phyloP scores from a whole-genome alignment of 2,888 invertebrate species.

The Papilio elwesi region DNA sequence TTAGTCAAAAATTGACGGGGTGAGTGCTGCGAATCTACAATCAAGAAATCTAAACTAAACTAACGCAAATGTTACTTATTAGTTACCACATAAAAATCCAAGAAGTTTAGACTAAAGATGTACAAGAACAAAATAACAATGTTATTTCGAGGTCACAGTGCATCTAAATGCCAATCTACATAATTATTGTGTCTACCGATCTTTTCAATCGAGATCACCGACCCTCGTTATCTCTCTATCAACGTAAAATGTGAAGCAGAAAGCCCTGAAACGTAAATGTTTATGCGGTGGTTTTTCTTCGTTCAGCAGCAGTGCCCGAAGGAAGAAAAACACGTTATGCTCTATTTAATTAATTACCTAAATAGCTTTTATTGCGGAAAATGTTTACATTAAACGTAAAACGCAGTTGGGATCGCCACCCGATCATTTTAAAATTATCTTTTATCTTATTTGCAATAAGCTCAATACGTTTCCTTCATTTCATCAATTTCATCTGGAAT shows the following conservation, averaged over 20 bases:
- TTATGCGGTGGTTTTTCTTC: conserved; percentile 46
- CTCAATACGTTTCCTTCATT: background rate
- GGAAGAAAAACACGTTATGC: conserved; percentile 60
- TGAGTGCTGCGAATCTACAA: too few species aligned
- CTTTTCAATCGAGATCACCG: conserved; percentile 3
- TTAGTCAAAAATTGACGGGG: too few species aligned
- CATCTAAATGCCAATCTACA: conserved; percentile 11
- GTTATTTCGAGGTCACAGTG: background rate
- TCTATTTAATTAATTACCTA: conserved; percentile 71
- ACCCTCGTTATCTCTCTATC: background rate
- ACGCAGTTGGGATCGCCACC: conserved; percentile 55
- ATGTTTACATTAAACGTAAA: conserved; percentile 71
- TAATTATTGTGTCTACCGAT: conserved; percentile 15
- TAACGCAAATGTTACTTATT: too few species aligned
- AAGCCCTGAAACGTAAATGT: conserved; percentile 33
- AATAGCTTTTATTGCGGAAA: conserved; percentile 76
- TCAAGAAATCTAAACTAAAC: too few species aligned
- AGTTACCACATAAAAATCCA: too few species aligned
- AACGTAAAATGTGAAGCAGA: conserved; percentile 24
- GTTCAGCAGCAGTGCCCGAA: conserved; percentile 46
- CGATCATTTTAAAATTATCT: conserved; percentile 53
- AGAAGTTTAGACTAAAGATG: too few species aligned
- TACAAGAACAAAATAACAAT: background rate
- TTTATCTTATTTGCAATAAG: conserved; percentile 19
- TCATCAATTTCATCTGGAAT: background rate